These are phyloP conservation scores for Pocillopora meandrina DNA, from an alignment of 92 coral and sea anemone species.

Conservation along the genomic window DNA sequence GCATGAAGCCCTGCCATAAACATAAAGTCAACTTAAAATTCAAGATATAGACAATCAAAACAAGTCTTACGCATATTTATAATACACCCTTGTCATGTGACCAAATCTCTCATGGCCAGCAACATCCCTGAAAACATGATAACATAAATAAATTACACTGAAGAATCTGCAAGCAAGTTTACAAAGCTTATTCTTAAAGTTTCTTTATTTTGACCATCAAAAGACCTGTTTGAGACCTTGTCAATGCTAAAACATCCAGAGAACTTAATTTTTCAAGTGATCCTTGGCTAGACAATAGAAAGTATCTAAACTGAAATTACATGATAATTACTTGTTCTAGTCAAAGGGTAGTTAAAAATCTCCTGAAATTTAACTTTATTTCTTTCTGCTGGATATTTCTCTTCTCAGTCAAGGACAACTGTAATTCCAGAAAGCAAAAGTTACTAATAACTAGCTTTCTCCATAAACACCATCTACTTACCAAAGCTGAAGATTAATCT, in stretches of 20 bases:
- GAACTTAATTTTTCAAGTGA: background rate
- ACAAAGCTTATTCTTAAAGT: no score
- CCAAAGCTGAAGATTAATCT: constrained; percentile 91
- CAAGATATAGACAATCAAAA: background rate
- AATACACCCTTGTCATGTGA: constrained; percentile 95
- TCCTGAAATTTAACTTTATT: no score
- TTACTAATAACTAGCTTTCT: background rate
- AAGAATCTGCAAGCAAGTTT: no score
- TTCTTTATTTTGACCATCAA: no score
- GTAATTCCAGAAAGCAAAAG: background rate
- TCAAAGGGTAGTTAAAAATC: no score
- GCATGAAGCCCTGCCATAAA: background rate
- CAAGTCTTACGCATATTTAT: constrained; percentile 95
- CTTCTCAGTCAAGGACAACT: background rate
- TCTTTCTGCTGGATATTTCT: no score
- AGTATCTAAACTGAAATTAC: no score
- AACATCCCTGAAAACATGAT: constrained; percentile 77
- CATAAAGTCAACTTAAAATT: background rate
- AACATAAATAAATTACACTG: no score
- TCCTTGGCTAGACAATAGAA: no score
- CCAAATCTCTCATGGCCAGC: constrained; percentile 99
- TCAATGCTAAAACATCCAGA: background rate
- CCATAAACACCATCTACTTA: constrained; percentile 11
- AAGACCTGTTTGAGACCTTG: no score
- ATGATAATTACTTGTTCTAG: no score